These are phyloP conservation scores for Toxonevra muliebris DNA, from an alignment of 2,888 invertebrate species.

Conservation along the genomic window DNA sequence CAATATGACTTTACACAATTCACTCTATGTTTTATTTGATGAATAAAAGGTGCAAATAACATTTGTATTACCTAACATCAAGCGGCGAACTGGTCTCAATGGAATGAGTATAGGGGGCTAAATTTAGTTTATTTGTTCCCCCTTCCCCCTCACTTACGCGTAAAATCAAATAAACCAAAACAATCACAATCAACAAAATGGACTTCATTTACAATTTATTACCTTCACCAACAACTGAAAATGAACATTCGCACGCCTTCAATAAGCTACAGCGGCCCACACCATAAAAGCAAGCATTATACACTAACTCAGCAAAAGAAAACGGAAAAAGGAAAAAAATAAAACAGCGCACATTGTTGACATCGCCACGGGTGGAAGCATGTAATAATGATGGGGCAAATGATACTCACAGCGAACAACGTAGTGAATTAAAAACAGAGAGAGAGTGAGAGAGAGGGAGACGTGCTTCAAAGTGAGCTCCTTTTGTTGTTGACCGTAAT, in stretches of 20 bases:
- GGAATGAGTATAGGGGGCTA: too few species aligned
- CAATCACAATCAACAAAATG: constrained; percentile 21
- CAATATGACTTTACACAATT: too few species aligned
- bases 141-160: background rate
- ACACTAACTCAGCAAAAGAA: too few species aligned
- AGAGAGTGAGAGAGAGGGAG: background rate
- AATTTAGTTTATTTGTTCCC: too few species aligned
- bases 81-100: too few species aligned
- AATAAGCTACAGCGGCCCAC: background rate
- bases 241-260: background rate
- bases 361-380: background rate
- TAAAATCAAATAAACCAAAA: constrained; percentile 17
- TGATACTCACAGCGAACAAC: too few species aligned
- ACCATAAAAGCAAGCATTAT: background rate
- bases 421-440: too few species aligned
- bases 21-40: too few species aligned
- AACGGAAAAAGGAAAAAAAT: background rate
- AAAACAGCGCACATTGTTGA: background rate
- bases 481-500: constrained; percentile 26
- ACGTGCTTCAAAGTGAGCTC: background rate
- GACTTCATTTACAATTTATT: constrained; percentile 23
- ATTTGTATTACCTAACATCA: too few species aligned
- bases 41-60: too few species aligned
- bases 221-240: background rate
- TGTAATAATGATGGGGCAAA: too few species aligned